Percentiles rank a stretch among this genome's conserved stretches.
Evolutionary conservation across 2,797 vertebrate genomes (phyloP).

Genomic region (Paedocypris micromegethes): DNA sequence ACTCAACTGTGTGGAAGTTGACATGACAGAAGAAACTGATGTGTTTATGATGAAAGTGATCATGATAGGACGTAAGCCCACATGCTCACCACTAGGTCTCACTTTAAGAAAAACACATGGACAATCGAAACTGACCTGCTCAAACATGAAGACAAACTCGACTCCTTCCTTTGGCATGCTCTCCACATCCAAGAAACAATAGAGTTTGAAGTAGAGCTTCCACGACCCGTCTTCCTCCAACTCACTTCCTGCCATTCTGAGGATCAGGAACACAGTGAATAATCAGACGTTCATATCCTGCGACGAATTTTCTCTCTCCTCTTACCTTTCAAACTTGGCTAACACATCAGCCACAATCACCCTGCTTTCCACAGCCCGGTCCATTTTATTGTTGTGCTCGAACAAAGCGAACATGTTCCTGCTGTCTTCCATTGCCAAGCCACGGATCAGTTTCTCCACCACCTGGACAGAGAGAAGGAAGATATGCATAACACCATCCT

Average conservation of each 20-base stretch:
- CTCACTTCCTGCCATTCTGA: constrained; percentile 76
- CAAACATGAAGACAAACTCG: constrained; percentile 95
- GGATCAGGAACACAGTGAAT: constrained; percentile 15
- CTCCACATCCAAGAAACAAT: constrained; percentile 90
- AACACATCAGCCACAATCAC: constrained; percentile 86
- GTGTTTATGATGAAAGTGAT: too few relatives aligned
- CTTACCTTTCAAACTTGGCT: constrained; percentile 87
- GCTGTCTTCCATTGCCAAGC: constrained; percentile 89
- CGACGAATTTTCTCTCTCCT: neutral
- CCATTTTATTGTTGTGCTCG: constrained; percentile 75
- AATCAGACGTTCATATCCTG: neutral
- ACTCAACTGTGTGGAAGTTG: too few relatives aligned
- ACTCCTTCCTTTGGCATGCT: constrained; percentile 87
- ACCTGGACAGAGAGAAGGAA: constrained; percentile 65
- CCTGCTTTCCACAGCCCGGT: constrained; percentile 83
- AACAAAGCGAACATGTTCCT: constrained; percentile 92
- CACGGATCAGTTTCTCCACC: constrained; percentile 88
- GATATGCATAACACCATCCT: neutral
- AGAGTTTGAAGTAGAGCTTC: constrained; percentile 92
- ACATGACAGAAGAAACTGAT: too few relatives aligned
- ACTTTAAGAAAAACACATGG: neutral
- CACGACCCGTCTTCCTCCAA: constrained; percentile 76
- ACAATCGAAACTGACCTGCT: constrained; percentile 74
- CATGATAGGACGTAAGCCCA: too few relatives aligned
- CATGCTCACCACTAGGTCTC: too few relatives aligned